A percentile compares a stretch with the other conserved stretches of the same genome.
Conservation (phyloP, 2,888 invertebrate species). For the Noctua janthina region DNA sequence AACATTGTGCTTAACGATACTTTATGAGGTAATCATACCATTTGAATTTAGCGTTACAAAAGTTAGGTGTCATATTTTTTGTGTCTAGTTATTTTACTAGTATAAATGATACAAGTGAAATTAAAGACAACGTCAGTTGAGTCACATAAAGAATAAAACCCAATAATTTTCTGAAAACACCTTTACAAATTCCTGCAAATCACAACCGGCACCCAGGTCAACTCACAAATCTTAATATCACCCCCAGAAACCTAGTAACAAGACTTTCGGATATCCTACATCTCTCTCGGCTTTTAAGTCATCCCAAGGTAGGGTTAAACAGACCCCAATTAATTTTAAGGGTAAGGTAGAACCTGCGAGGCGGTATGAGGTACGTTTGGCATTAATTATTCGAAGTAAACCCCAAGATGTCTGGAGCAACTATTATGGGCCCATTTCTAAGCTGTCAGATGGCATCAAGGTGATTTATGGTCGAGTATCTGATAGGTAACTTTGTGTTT, state of each 20-base stretch:
- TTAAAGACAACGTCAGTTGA: neutral
- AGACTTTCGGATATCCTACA: slow-evolving; percentile 44
- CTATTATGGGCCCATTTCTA: slow-evolving; percentile 70
- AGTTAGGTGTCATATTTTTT: neutral
- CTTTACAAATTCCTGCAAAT: neutral
- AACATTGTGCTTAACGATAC: neutral
- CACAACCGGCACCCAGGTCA: neutral
- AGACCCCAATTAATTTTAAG: slow-evolving; percentile 70
- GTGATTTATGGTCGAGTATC: slow-evolving; percentile 67
- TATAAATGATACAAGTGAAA: neutral
- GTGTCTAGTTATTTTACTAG: neutral
- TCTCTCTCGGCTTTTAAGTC: slow-evolving; percentile 53
- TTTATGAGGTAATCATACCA: neutral
- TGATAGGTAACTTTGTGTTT: slow-evolving; percentile 66
- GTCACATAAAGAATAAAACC: neutral
- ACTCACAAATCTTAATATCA: slow-evolving; percentile 5
- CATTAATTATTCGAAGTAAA: slow-evolving; percentile 70
- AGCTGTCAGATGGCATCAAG: slow-evolving; percentile 71
- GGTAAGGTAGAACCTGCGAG: slow-evolving; percentile 55
- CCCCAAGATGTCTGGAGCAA: slow-evolving; percentile 64
- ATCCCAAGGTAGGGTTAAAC: slow-evolving; percentile 60
- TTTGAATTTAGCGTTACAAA: neutral
- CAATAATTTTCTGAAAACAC: neutral
- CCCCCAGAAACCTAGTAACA: slow-evolving; percentile 33
- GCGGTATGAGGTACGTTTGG: slow-evolving; percentile 62